Conservation (phyloP, 2,888 invertebrate species). For the Amphimallon solstitiale region DNA sequence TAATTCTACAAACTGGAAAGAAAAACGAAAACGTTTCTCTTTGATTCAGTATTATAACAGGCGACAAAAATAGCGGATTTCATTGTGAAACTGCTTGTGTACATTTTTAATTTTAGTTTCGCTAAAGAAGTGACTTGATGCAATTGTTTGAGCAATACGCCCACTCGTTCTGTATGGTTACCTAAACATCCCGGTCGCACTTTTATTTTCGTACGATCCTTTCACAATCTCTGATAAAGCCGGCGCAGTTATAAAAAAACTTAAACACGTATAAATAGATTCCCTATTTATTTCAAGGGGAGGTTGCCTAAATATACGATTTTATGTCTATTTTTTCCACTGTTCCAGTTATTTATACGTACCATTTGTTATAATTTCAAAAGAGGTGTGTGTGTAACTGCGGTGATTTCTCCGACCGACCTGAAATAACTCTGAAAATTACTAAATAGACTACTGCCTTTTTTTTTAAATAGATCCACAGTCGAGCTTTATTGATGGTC, state of each 20-base stretch:
- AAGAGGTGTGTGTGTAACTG: conserved; percentile 21
- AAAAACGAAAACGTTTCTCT: too few species aligned
- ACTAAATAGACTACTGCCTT: conserved; percentile 26
- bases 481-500: conserved; percentile 29
- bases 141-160: conserved; percentile 33
- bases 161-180: conserved; percentile 20
- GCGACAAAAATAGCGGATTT: conserved; percentile 7
- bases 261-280: conserved; percentile 25
- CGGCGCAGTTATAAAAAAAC: conserved; percentile 30
- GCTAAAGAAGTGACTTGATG: conserved; percentile 27
- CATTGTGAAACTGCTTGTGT: conserved; percentile 15
- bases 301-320: conserved; percentile 32
- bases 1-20: too few species aligned
- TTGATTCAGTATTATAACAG: background rate
- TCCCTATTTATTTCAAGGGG: conserved; percentile 32
- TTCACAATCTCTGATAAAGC: conserved; percentile 28
- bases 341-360: conserved; percentile 33
- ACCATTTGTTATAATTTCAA: conserved; percentile 33
- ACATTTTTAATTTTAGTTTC: conserved; percentile 32
- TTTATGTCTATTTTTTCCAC: conserved; percentile 32
- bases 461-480: conserved; percentile 25
- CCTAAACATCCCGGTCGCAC: conserved; percentile 31
- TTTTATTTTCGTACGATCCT: conserved; percentile 21
- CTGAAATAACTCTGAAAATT: conserved; percentile 30
- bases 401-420: conserved; percentile 23